A percentile compares a stretch with the other conserved stretches of the same genome.
These are phyloP conservation scores for Podarcis cretensis DNA, from an alignment of 2,113 vertebrate species.

Conservation along the genomic window DNA sequence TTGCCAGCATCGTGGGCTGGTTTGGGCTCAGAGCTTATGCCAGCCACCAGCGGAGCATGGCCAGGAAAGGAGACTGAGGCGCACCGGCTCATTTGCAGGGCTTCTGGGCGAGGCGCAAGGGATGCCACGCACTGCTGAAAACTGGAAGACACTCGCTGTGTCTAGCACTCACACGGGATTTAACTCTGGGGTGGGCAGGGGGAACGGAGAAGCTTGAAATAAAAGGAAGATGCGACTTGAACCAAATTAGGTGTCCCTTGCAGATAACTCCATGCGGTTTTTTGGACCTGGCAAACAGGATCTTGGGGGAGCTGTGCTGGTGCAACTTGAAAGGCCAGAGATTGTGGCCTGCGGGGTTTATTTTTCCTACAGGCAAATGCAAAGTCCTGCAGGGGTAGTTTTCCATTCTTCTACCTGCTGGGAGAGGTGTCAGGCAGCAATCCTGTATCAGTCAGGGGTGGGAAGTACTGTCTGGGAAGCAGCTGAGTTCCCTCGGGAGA, in stretches of 20 bases:
- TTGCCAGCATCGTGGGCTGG: constrained; percentile 73
- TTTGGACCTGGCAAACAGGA: not conserved
- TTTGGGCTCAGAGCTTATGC: constrained; percentile 50
- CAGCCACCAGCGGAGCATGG: not conserved
- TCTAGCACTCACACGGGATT: not conserved
- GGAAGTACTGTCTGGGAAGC: not conserved
- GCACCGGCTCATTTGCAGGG: not conserved
- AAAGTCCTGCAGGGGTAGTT: not conserved
- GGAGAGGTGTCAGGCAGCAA: not conserved
- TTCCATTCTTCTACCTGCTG: not conserved
- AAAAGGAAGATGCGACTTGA: not conserved
- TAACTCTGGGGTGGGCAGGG: not conserved
- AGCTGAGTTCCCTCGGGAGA: too few species aligned
- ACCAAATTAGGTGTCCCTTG: not conserved
- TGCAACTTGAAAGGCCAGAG: not conserved
- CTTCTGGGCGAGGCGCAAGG: too few species aligned
- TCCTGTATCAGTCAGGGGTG: too few species aligned
- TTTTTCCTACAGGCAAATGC: constrained; percentile 1
- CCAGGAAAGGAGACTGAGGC: not conserved
- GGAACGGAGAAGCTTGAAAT: not conserved
- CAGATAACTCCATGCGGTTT: too few species aligned
- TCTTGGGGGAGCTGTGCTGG: not conserved
- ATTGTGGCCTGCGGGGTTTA: not conserved
- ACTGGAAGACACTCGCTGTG: not conserved
- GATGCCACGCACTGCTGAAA: not conserved